These are phyloP conservation scores for Laothoe populi DNA, from an alignment of 2,888 invertebrate species.

Conservation along the genomic window DNA sequence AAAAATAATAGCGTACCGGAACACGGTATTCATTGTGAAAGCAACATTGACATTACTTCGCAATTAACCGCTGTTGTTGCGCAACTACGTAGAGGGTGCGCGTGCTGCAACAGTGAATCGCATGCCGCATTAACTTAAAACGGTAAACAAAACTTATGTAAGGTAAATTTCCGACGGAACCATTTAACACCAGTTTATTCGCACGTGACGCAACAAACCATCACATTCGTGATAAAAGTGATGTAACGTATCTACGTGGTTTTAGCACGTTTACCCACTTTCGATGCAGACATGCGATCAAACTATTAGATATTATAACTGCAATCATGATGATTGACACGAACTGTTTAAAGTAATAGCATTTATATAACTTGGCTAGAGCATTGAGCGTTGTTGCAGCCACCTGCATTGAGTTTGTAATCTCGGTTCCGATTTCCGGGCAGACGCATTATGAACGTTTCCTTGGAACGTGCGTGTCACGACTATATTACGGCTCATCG, in stretches of 20 bases:
- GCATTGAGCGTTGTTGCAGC: slow-evolving; percentile 1
- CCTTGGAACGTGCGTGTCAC: slow-evolving; percentile 14
- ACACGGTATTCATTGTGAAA: slow-evolving; percentile 71
- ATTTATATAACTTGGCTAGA: slow-evolving; percentile 12
- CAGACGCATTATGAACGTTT: neutral
- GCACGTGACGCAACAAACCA: slow-evolving; percentile 44
- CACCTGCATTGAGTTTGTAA: slow-evolving; percentile 13
- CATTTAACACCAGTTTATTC: slow-evolving; percentile 42
- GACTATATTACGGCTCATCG: neutral
- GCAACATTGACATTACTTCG: slow-evolving; percentile 79
- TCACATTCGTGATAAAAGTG: slow-evolving; percentile 42
- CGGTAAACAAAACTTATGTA: slow-evolving; percentile 78
- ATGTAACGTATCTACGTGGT: slow-evolving; percentile 38
- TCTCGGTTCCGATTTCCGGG: slow-evolving; percentile 31
- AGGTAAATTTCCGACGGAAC: slow-evolving; percentile 62
- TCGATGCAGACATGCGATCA: slow-evolving; percentile 40
- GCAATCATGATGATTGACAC: slow-evolving; percentile 27
- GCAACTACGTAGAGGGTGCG: slow-evolving; percentile 51
- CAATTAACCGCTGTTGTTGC: slow-evolving; percentile 69
- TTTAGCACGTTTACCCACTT: slow-evolving; percentile 51
- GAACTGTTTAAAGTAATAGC: slow-evolving; percentile 2
- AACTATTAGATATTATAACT: slow-evolving; percentile 29
- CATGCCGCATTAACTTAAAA: slow-evolving; percentile 41
- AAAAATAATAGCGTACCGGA: slow-evolving; percentile 64
- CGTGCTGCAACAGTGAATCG: slow-evolving; percentile 14